Conservation (phyloP, 2,113 vertebrate species). For the Syrrhaptes paradoxus region DNA sequence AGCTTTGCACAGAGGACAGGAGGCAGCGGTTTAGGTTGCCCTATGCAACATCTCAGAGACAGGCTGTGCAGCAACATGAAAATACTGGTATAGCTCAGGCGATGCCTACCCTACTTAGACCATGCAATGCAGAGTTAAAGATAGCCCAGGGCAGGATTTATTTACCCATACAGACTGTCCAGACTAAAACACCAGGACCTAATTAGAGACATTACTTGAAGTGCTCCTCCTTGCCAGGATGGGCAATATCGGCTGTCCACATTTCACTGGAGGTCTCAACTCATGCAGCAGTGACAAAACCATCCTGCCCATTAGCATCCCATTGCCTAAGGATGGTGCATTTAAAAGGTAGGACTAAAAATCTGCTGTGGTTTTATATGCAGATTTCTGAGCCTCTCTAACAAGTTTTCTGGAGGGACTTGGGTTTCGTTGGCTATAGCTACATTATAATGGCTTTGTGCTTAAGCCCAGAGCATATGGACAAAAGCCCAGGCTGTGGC, state of each 20-base stretch:
- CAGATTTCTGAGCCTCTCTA: neutral
- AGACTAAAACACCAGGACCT: neutral
- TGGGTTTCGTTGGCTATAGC: neutral
- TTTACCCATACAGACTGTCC: neutral
- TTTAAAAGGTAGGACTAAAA: neutral
- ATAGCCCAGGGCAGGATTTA: neutral
- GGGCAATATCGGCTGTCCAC: too few relatives aligned
- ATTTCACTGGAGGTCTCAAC: neutral
- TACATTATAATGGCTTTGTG: neutral
- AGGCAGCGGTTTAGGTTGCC: neutral
- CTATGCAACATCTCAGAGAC: neutral
- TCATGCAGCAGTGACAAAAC: neutral
- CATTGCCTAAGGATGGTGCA: neutral
- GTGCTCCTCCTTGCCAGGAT: neutral
- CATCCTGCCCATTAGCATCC: neutral
- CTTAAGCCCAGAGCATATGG: neutral
- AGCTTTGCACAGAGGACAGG: neutral
- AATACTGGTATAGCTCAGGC: neutral
- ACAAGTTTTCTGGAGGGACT: neutral
- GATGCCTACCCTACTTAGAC: neutral
- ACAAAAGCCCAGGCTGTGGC: neutral
- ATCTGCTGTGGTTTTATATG: neutral
- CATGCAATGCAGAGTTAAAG: neutral
- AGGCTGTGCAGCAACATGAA: neutral
- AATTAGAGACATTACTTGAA: neutral